Base-by-base conservation (phyloP, 2,113 vertebrate genomes). In the Orientallactaga bullata region DNA sequence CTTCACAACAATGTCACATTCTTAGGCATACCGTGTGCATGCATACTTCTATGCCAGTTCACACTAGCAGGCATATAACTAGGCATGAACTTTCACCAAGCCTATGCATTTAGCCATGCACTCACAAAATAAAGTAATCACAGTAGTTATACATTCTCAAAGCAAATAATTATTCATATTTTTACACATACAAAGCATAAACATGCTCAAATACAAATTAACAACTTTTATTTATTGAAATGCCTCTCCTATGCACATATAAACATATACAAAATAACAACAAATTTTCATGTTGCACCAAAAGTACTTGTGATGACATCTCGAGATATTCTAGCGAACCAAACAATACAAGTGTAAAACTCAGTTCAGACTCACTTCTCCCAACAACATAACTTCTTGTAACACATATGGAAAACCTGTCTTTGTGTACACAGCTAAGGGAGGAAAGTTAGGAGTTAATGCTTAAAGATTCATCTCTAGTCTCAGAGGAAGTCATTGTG, bases 381-480 rank as follows among this genome's bases (percentile, higher is more conserved):
- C 66, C 32, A 55, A 85, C 8, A 85, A 55, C 55, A 35, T 6
- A 35, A 2, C 30, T 69, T 55, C 20, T 84, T 55, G 21, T 55
- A 20, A 4, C 21, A 69, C 35, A 17, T 42, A 51, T n/a, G 10
- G 26, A 11, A 69, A 85, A 63, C 39, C 39, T 66, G 20, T 23
- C 18, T 79, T 68, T 35, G 1, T 93, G 61, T 66, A 55, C 35
- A 39, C 18, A 84, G 12, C 51, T 13, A 12, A 80, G 21, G 85
- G 26, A 85, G 28, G 42, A 42, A 87, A 81, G 7, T 55, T 63
- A 77, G 1, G 68, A 39, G 94, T 95, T 96, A 96, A 95, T 73
- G 0, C 5, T 60, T 81, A n/a, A 21, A 60, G 21, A 17, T 63
- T 68, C 71, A 60, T 7, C 21, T 85, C 17, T 0, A 73, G 55